phyloP scores from a whole-genome alignment of 92 coral and sea anemone species.

The Phymanthus crucifer region DNA sequence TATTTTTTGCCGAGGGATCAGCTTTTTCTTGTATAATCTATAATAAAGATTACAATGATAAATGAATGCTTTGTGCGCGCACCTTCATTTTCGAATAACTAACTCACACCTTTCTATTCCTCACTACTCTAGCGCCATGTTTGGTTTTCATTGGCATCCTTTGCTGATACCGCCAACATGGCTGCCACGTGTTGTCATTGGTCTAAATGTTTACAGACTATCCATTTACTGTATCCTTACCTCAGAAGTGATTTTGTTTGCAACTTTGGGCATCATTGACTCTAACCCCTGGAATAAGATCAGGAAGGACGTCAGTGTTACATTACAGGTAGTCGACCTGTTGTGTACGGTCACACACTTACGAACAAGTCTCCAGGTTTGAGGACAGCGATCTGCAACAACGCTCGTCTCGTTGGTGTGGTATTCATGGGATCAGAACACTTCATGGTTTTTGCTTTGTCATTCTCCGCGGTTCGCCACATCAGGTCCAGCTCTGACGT shows the following conservation, averaged over 20 bases:
- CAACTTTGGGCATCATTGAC: constrained; percentile 84
- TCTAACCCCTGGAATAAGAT: constrained; percentile 64
- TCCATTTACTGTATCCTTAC: constrained; percentile 11
- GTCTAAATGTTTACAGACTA: too few species aligned
- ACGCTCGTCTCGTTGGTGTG: constrained; percentile 74
- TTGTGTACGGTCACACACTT: constrained; percentile 29
- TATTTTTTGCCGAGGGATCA: constrained; percentile 60
- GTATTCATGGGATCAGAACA: constrained; percentile 40
- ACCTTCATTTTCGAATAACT: background rate
- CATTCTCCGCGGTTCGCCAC: constrained; percentile 12
- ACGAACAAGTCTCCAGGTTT: constrained; percentile 91
- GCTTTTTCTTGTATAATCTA: constrained; percentile 55
- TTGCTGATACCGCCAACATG: too few species aligned
- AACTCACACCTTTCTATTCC: background rate
- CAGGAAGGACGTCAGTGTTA: background rate
- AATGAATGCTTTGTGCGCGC: background rate
- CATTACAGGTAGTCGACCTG: too few species aligned
- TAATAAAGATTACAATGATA: background rate
- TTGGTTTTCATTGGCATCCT: too few species aligned
- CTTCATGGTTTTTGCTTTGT: constrained; percentile 11
- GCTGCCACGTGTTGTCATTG: too few species aligned
- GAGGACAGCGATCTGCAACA: constrained; percentile 79
- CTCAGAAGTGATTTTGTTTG: constrained; percentile 76
- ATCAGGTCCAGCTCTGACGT: constrained; percentile 38
- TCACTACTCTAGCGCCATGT: background rate